phyloP scores from a whole-genome alignment of 92 coral and sea anemone species.

The Parazoanthus atlanticus region DNA sequence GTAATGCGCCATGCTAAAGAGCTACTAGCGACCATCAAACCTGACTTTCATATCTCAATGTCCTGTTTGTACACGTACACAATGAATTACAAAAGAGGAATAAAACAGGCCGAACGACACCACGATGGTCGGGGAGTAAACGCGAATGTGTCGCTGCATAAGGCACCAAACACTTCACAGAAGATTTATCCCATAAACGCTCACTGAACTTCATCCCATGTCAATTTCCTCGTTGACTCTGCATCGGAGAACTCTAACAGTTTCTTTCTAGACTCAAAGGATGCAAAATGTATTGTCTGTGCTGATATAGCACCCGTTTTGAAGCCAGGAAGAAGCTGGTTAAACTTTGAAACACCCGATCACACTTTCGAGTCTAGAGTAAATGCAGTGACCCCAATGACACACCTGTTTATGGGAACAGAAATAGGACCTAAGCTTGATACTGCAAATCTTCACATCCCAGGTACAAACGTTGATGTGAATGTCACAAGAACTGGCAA shows the following conservation, averaged over 20 bases:
- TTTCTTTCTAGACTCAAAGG: slow-evolving; percentile 58
- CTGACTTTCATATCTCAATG: slow-evolving; percentile 48
- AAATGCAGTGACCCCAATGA: too few relatives aligned
- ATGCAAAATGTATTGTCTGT: slow-evolving; percentile 41
- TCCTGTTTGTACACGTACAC: slow-evolving; percentile 60
- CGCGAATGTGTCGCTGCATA: slow-evolving; percentile 49
- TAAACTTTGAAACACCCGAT: too few relatives aligned
- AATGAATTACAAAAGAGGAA: slow-evolving; percentile 52
- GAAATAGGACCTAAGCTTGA: too few relatives aligned
- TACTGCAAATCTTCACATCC: too few relatives aligned
- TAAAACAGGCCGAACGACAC: slow-evolving; percentile 56
- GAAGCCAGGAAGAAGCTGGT: slow-evolving; percentile 47
- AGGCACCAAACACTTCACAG: slow-evolving; percentile 58
- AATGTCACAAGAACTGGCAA: too few relatives aligned
- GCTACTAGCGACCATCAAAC: slow-evolving; percentile 18
- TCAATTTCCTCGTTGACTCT: slow-evolving; percentile 50
- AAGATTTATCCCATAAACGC: slow-evolving; percentile 48
- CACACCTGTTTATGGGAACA: too few relatives aligned
- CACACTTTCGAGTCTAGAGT: too few relatives aligned
- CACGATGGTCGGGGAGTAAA: slow-evolving; percentile 48
- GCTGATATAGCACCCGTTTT: slow-evolving; percentile 52
- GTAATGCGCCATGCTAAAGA: slow-evolving; percentile 66
- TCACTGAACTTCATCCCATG: slow-evolving; percentile 56
- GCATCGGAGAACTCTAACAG: slow-evolving; percentile 51
- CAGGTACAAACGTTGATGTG: too few relatives aligned